Evolutionary conservation across 2,888 invertebrate species (phyloP).

Genomic region (Theodoxus fluviatilis): DNA sequence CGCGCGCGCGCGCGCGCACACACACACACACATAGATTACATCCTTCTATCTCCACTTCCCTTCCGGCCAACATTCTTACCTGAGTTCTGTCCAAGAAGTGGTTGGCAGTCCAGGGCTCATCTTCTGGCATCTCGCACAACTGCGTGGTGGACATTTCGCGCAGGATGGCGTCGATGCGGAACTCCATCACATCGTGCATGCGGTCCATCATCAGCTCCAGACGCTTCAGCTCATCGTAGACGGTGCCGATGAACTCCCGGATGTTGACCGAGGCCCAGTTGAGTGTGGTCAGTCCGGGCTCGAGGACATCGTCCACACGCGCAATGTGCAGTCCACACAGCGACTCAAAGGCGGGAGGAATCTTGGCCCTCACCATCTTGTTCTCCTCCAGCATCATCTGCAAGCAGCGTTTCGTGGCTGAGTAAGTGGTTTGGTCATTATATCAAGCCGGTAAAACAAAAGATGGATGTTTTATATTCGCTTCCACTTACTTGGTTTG

Average conservation of each 20-base stretch:
- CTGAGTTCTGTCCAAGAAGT: slow-evolving; percentile 84
- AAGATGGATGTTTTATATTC: too few relatives aligned
- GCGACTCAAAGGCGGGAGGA: slow-evolving; percentile 84
- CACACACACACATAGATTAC: slow-evolving; percentile 45
- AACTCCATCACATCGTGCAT: slow-evolving; percentile 64
- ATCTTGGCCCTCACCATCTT: slow-evolving; percentile 62
- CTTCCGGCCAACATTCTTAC: too few relatives aligned
- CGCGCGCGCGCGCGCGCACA: neutral
- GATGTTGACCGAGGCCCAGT: slow-evolving; percentile 89
- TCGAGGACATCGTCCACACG: slow-evolving; percentile 76
- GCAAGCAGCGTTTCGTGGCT: too few relatives aligned
- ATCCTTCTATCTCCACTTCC: slow-evolving; percentile 75
- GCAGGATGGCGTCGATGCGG: slow-evolving; percentile 85
- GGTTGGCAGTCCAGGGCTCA: slow-evolving; percentile 85
- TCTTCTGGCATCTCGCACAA: slow-evolving; percentile 83
- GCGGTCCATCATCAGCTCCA: slow-evolving; percentile 75
- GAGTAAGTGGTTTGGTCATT: too few relatives aligned
- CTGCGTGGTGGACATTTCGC: slow-evolving; percentile 85
- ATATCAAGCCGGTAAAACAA: too few relatives aligned
- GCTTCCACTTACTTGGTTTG: too few relatives aligned
- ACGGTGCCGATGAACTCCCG: slow-evolving; percentile 68
- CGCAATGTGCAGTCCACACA: slow-evolving; percentile 87
- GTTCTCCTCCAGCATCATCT: slow-evolving; percentile 66
- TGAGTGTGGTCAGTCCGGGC: slow-evolving; percentile 81
- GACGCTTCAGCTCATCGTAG: slow-evolving; percentile 68